Percentiles rank a stretch among this genome's conserved stretches.
phyloP scores from a whole-genome alignment of 2,888 invertebrate genomes.

The Antheraea yamamai region DNA sequence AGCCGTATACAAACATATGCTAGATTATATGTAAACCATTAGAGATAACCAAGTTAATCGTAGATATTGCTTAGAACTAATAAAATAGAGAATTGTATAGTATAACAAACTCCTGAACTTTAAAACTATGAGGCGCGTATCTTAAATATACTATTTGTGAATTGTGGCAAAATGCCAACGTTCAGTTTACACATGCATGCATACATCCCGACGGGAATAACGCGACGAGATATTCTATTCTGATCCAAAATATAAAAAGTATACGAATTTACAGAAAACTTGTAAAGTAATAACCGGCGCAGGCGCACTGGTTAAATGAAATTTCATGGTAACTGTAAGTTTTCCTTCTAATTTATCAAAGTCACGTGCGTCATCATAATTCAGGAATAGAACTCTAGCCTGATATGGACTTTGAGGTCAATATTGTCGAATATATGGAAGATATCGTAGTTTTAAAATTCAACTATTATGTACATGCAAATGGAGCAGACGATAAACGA shows the following conservation, averaged over 20 bases:
- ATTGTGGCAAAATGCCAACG: conserved; percentile 42
- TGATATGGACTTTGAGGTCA: too few species aligned
- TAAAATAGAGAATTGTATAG: not conserved
- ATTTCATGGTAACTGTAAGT: too few species aligned
- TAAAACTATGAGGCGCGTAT: conserved; percentile 29
- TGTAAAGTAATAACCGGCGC: not conserved
- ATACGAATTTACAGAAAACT: not conserved
- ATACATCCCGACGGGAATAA: conserved; percentile 2
- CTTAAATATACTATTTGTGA: conserved; percentile 37
- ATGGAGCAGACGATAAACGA: too few species aligned
- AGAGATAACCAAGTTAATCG: not conserved
- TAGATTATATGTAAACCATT: not conserved
- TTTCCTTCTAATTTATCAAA: too few species aligned
- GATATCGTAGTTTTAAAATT: too few species aligned
- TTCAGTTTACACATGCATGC: conserved; percentile 14
- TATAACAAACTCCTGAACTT: conserved; percentile 33
- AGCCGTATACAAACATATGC: not conserved
- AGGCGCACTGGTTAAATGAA: not conserved
- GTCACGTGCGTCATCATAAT: too few species aligned
- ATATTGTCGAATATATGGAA: too few species aligned
- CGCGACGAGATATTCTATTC: not conserved
- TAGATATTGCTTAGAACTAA: not conserved
- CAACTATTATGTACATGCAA: too few species aligned
- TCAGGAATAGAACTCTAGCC: too few species aligned
- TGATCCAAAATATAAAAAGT: not conserved